Base-by-base conservation (phyloP, 1,140 invertebrate species). In the Drosophila prosaltans region DNA sequence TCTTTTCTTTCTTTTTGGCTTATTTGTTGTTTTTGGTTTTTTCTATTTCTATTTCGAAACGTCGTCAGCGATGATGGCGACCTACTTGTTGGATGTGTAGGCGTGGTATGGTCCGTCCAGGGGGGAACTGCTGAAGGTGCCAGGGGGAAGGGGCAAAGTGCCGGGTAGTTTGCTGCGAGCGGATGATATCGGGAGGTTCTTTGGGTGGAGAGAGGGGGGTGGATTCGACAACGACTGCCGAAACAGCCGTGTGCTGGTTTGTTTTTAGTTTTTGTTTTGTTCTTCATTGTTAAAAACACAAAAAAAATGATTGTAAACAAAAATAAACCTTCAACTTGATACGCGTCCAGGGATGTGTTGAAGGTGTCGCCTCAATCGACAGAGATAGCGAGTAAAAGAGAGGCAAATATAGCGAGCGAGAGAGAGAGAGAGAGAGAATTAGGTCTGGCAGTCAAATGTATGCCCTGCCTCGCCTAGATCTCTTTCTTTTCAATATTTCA, bases 311-410 rank as follows among this genome's bases (percentile, higher is more conserved):
- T 89, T 89, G 79, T 91, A 90, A 91, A 91, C 86, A 91, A 91
- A 91, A 90, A 90, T 91, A 91, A 91, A 91, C 90, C 90, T 91
- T 91, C 90, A 91, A 91, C 90, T 91, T 91, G 90, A 88, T 91
- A 78, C 74, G 86, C 77, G 81, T 85, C 90, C 90, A 91, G 90
- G 90, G 90, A 91, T 91, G 69, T 85, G 79, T 86, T 84, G 81
- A 90, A 89, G 84, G 85, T 90, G 85, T 75, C 74, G 68, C 64
- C 63, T 21, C 45, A 51, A 51, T 51, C 45, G 45, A 51, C 45
- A 51, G 7, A 51, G 45, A 51, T 51, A 26, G 45, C 1, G 39
- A 8, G 4, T 36, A 36, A 57, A 16, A 39, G 59, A 24, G 40
- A 32, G 43, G 8, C 28, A 30, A 2, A 30, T n/a, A 11, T 10